Base-by-base conservation (phyloP, 2,888 invertebrate species). In the Aelia acuminata region DNA sequence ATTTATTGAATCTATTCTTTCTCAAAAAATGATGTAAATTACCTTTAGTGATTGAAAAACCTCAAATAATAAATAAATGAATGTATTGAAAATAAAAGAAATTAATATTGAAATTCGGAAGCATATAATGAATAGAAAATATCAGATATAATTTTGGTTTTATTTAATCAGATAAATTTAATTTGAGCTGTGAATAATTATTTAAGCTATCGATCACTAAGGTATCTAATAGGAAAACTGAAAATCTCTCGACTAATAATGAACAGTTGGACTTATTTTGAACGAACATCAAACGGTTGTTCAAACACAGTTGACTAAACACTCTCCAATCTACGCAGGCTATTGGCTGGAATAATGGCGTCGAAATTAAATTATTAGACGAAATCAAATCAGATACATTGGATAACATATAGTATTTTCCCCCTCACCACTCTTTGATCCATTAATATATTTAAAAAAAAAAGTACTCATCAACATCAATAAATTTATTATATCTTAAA, bases 331-430 rank as follows among this genome's bases (percentile, higher is more conserved):
- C 87, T 80, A 53, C 49, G 35, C 80, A 35, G n/a, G 26, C 87
- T 87, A 87, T 70, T 87, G 80, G 80, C 87, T 84, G 80, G 87
- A 87, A 87, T 87, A 87, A 87, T 87, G 87, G 75, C 50, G 50
- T 4, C 50, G 35, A 87, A 87, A 87, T 87, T 87, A 84, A 84
- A 87, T 87, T 87, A 87, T 87, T 70, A 87, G 48, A 63, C 70
- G n/a, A 26, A 48, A 70, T 63, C 87, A 87, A 70, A 87, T 87
- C 87, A 87, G 43, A 87, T 87, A 87, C 48, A 87, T 39, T 35
- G 5, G 13, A 47, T 70, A 70, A 47, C n/a, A 18, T 49, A 49
- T 47, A n/a, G 7, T n/a, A n/a, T n/a, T n/a, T n/a, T n/a, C n/a
- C n/a, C n/a, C n/a, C n/a, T n/a, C n/a, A n/a, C n/a, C n/a, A n/a